Conservation (phyloP, 2,113 vertebrate species). For the Rhadina sibilatrix region DNA sequence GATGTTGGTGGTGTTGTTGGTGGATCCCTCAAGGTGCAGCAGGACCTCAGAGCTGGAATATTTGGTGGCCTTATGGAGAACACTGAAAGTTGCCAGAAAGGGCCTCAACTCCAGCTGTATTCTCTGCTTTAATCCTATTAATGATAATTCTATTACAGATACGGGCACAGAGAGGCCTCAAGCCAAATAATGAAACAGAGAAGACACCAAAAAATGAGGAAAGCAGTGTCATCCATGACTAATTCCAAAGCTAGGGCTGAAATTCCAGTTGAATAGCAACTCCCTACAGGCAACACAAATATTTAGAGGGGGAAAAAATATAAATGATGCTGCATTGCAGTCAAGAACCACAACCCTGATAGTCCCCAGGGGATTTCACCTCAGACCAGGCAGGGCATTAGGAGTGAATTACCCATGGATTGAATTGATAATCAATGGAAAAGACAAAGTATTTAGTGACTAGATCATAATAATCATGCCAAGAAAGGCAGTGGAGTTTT, state of each 20-base stretch:
- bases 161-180: not conserved
- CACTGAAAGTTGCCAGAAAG: not conserved
- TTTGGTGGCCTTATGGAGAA: not conserved
- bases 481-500: not conserved
- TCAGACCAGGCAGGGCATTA: not conserved
- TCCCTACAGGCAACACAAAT: not conserved
- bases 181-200: not conserved
- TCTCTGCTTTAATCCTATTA: not conserved
- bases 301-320: not conserved
- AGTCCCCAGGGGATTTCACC: not conserved
- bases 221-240: not conserved
- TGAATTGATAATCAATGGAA: not conserved
- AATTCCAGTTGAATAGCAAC: not conserved
- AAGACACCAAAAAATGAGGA: not conserved
- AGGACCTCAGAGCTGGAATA: accelerated
- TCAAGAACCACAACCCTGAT: not conserved
- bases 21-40: not conserved
- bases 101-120: not conserved
- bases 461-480: not conserved
- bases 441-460: not conserved
- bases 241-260: not conserved
- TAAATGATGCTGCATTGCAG: not conserved
- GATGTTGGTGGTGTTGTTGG: not conserved
- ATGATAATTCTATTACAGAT: not conserved
- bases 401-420: not conserved